Evolutionary conservation across 1,140 invertebrate genomes (phyloP).

Genomic region (Orchestia grillus): DNA sequence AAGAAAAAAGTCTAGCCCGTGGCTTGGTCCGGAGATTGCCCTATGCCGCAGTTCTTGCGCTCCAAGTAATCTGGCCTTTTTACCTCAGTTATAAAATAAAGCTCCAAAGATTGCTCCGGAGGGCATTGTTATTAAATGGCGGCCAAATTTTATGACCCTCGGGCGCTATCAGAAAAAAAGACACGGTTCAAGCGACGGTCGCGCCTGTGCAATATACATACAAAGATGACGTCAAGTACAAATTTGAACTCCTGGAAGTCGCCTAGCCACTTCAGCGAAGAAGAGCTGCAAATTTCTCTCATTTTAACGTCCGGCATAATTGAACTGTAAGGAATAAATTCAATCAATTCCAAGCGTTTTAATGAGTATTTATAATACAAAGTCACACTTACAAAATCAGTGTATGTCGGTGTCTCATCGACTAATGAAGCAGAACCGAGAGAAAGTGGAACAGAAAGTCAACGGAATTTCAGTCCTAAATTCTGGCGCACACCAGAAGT

Average conservation of each 20-base stretch:
- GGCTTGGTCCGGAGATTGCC: slow-evolving; percentile 11
- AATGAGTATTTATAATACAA: background rate
- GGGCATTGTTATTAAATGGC: slow-evolving; percentile 53
- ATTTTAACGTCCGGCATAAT: background rate
- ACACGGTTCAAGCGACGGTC: background rate
- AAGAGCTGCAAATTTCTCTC: background rate
- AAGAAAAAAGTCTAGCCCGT: background rate
- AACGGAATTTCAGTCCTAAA: background rate
- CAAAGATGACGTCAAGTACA: background rate
- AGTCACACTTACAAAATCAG: background rate
- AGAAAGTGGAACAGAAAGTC: background rate
- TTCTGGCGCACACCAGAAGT: background rate
- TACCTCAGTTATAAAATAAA: slow-evolving; percentile 50
- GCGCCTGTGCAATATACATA: background rate
- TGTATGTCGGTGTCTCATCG: background rate
- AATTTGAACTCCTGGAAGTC: background rate
- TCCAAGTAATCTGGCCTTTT: slow-evolving; percentile 38
- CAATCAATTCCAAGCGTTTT: background rate
- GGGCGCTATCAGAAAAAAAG: background rate
- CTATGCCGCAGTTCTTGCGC: slow-evolving; percentile 32
- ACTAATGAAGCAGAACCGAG: no score
- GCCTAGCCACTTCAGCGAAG: background rate
- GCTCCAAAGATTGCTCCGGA: slow-evolving; percentile 42
- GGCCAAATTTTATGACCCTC: slow-evolving; percentile 34
- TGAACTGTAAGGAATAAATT: background rate